Evolutionary conservation across 1,140 invertebrate genomes (phyloP), one percentile per base, ranked within the genome.

Genomic region (Drosophila funebris): DNA sequence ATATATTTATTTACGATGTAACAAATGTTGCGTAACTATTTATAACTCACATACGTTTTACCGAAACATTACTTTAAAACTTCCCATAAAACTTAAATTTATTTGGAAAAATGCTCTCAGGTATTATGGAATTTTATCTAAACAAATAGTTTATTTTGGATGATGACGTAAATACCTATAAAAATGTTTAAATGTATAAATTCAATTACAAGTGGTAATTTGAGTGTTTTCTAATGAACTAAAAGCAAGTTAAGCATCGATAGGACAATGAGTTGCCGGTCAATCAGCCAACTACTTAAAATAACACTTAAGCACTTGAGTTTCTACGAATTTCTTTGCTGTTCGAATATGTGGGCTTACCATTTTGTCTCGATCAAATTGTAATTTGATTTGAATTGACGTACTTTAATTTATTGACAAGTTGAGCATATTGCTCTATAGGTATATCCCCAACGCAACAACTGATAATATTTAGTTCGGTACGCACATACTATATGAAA

Each of bases 341-440:
- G 29, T 43, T 43, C 14, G n/a, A 14, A 36, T 29, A 53, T n/a
- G 11, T 33, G 22, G 29, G 18, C 71, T 85, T 82, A 90, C 87
- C 78, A 79, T 69, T 72, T 52, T 27, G 64, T 68, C 77, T 41
- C 46, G 78, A 90, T 83, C 87, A 67, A 36, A 46, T 73, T 43
- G 14, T 14, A 37, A 56, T 64, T 24, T 39, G 44, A n/a, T n/a
- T 29, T 44, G 39, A 76, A 84, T 46, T 81, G 57, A 58, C 14
- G 56, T 62, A 52, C 41, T 78, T 69, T 50, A 79, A 58, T 72
- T 37, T 43, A 50, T 57, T 56, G 27, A 50, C 9, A 24, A 53
- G 8, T 46, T 4, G 22, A 43, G n/a, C 24, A 2, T 22, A 68
- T 53, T 48, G 50, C n/a, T 14, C 6, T 43, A 14, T 41, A 37